These are phyloP conservation scores for Zingel zingel DNA, from an alignment of 2,113 vertebrate species.

Conservation along the genomic window DNA sequence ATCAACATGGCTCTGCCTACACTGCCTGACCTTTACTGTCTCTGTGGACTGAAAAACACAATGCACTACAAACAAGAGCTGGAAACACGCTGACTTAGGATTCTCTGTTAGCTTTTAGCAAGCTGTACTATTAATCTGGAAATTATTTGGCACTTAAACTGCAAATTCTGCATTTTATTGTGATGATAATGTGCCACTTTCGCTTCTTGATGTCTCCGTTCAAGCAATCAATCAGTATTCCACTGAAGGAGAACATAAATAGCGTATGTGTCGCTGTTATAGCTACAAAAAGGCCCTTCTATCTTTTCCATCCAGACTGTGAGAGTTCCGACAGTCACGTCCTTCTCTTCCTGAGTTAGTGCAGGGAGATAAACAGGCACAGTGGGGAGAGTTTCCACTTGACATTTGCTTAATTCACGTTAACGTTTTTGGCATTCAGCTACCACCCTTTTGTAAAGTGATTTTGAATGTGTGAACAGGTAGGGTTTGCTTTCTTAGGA, in stretches of 20 bases:
- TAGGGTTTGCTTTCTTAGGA: neutral
- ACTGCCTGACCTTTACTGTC: slow-evolving; percentile 66
- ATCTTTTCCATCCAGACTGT: neutral
- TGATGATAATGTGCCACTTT: neutral
- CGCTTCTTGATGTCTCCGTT: neutral
- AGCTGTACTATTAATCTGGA: neutral
- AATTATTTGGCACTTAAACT: neutral
- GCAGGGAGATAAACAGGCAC: neutral
- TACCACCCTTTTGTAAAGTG: neutral
- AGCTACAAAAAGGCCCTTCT: neutral
- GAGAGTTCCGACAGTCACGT: neutral
- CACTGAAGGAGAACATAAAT: neutral
- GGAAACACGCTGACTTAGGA: neutral
- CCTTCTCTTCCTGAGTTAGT: neutral
- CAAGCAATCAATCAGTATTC: neutral
- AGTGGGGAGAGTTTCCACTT: neutral
- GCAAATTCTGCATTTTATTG: neutral
- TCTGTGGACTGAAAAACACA: slow-evolving; percentile 38
- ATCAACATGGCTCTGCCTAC: slow-evolving; percentile 60
- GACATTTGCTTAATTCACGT: neutral
- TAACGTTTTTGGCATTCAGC: neutral
- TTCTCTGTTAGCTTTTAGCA: slow-evolving; percentile 2
- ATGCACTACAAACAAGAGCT: slow-evolving; percentile 28
- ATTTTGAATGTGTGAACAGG: neutral
- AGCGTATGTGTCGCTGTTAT: neutral